Evolutionary conservation across 1,140 invertebrate species (phyloP).

Genomic region (Brachionus koreanus): DNA sequence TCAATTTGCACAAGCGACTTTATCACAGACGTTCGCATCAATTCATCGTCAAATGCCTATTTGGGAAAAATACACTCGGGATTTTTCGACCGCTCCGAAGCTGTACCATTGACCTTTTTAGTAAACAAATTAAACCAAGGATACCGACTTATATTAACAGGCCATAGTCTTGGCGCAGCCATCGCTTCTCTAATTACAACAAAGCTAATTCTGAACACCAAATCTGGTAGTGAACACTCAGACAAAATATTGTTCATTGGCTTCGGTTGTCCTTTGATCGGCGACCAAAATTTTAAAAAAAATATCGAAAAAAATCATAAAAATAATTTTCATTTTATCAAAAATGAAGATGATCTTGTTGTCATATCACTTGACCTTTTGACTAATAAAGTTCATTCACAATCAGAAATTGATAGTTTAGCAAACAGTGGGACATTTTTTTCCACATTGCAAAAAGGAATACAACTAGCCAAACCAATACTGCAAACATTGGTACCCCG

Average conservation of each 20-base stretch:
- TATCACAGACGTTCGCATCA: not conserved
- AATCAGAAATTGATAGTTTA: not conserved
- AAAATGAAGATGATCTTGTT: conserved; percentile 11
- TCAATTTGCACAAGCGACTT: not conserved
- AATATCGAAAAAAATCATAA: not conserved
- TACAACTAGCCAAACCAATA: not conserved
- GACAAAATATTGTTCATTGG: conserved; percentile 14
- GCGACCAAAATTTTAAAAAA: not conserved
- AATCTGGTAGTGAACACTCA: not conserved
- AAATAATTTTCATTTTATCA: conserved; percentile 22
- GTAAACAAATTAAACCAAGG: not conserved
- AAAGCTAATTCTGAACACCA: not conserved
- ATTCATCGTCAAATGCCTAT: not conserved
- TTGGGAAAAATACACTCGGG: not conserved
- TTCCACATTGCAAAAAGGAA: not conserved
- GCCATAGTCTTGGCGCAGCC: conserved; percentile 1
- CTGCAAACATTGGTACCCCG: not conserved
- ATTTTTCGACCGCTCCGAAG: not conserved
- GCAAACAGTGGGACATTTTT: not conserved
- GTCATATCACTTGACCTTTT: not conserved
- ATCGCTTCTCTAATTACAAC: not conserved
- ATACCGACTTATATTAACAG: not conserved
- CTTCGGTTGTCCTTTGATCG: conserved; percentile 4
- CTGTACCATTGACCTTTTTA: not conserved
- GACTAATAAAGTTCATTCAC: not conserved